Evolutionary conservation across 2,797 vertebrate genomes (phyloP).

Genomic region (Arctocebus calabarensis): DNA sequence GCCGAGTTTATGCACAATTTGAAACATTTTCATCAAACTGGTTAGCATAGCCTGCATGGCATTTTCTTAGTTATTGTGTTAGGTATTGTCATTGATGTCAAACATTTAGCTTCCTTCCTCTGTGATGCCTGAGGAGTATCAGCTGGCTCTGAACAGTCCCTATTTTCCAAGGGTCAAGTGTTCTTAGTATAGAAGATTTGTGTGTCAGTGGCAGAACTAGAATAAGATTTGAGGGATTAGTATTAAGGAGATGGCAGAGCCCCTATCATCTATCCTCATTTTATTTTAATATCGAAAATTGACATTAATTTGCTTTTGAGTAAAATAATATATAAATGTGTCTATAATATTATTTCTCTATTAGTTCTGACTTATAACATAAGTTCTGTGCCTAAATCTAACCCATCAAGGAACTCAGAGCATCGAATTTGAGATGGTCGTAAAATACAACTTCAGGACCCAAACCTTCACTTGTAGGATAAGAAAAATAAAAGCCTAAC

Average conservation of each 20-base stretch:
- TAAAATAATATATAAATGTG: not conserved
- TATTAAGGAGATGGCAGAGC: too few species aligned
- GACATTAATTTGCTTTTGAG: not conserved
- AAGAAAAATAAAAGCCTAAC: too few species aligned
- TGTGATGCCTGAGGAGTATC: not conserved
- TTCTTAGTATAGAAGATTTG: not conserved
- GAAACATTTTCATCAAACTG: too few species aligned
- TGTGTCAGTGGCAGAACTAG: not conserved
- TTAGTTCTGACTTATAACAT: not conserved
- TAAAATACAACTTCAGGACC: too few species aligned
- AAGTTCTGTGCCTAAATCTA: too few species aligned
- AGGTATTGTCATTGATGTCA: not conserved
- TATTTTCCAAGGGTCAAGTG: not conserved
- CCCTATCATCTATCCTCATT: not conserved
- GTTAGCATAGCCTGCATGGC: too few species aligned
- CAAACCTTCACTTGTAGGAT: too few species aligned
- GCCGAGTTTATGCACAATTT: too few species aligned
- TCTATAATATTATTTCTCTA: not conserved
- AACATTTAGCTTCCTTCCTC: not conserved
- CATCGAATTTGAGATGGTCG: too few species aligned
- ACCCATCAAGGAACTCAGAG: too few species aligned
- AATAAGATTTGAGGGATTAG: not conserved
- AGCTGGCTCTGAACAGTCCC: rapidly evolving
- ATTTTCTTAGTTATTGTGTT: too few species aligned
- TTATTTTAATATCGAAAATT: not conserved